Conservation (phyloP, 2,888 invertebrate genomes). For the Deilephila elpenor region DNA sequence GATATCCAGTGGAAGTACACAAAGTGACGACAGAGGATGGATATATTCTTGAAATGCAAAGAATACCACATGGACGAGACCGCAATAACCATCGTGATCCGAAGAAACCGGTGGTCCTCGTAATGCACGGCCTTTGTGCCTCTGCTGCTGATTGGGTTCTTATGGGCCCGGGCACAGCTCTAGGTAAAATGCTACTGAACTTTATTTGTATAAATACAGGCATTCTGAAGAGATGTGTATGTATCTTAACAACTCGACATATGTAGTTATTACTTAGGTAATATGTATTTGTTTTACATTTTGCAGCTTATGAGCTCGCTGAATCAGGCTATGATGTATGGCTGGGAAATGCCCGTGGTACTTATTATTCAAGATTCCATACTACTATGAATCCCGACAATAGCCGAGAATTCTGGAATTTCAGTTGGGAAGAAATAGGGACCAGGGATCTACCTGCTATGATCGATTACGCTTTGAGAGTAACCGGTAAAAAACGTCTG, state of each 20-base stretch:
- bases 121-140: constrained; percentile 88
- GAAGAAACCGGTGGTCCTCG: constrained; percentile 78
- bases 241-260: no score
- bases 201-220: no score
- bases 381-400: constrained; percentile 60
- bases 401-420: constrained; percentile 83
- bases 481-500: constrained; percentile 84
- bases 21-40: constrained; percentile 54
- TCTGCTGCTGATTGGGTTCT: constrained; percentile 89
- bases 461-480: constrained; percentile 87
- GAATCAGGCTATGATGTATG: constrained; percentile 89
- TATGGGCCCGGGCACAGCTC: constrained; percentile 86
- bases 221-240: no score
- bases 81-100: constrained; percentile 52
- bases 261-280: no score
- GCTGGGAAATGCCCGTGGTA: constrained; percentile 91
- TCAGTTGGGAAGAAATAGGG: constrained; percentile 93
- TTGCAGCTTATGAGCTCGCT: constrained; percentile 75
- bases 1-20: constrained; percentile 53
- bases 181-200: constrained; percentile 72
- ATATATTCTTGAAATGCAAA: constrained; percentile 53
- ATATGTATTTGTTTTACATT: neutral
- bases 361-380: constrained; percentile 85
- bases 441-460: constrained; percentile 90
- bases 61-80: constrained; percentile 53